Evolutionary conservation across 2,113 vertebrate species (phyloP), one percentile per base, ranked within the genome.

Genomic region (Camelus bactrianus): DNA sequence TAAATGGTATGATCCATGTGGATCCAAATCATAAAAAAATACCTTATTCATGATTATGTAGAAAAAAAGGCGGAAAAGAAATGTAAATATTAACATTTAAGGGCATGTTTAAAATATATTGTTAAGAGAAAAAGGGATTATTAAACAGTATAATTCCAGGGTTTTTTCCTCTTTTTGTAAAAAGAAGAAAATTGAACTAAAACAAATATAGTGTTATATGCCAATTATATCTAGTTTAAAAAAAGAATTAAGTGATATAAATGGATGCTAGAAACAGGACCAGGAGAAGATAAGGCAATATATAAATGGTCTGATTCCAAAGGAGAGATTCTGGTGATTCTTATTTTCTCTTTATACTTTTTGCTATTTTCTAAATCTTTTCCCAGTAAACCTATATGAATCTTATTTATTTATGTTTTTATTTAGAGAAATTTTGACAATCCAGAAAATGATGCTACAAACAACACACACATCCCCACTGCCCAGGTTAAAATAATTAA

Each of bases 391-490:
- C 17, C 22, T 30, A 0, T 32, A 65, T 60, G 73, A 15, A 11
- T 84, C 77, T 95, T 60, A 92, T 28, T 46, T 60, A 60, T 46
- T 94, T 92, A 46, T 82, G n/a, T 79, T 81, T 95, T 62, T n/a
- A 88, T 35, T 38, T 93, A 94, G 50, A 91, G 56, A 79, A 54
- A 72, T 77, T 52, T 91, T 72, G 77, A 48, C 38, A 65, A 20
- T 62, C 75, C 5, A 80, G 67, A 84, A 84, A 96, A 91, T 9
- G n/a, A n/a, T 82, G 22, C 91, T 32, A 56, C 8, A 79, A 77
- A 87, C 19, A 42, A 56, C 9, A 79, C 20, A 72, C 4, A 75
- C 38, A 64, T 28, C 50, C 10, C 62, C n/a, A 42, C 50, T 15
- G 24, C 48, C 75, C 72, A 10, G 67, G 87, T 92, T 20, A 52